These are phyloP conservation scores for Rhagophthalmus giganteus DNA, from an alignment of 2,888 invertebrate genomes.

Conservation along the genomic window DNA sequence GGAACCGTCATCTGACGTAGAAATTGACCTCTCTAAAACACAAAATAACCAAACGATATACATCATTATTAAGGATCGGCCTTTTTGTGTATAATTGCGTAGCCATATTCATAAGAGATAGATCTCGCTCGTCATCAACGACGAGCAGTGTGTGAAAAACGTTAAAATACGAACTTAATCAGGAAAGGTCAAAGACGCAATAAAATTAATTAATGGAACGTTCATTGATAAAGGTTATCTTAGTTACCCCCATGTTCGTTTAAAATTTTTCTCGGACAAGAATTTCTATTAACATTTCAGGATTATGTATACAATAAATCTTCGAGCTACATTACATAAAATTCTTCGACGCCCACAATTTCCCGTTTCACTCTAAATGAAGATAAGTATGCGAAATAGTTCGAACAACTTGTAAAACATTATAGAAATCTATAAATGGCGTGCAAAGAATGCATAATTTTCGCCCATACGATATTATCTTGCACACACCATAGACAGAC, in stretches of 20 bases:
- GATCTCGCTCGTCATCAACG: no score
- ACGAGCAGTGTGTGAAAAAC: neutral
- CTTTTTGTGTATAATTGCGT: no score
- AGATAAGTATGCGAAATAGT: conserved; percentile 5
- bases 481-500: no score
- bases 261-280: neutral
- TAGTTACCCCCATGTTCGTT: conserved; percentile 7
- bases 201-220: conserved; percentile 15
- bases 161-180: neutral
- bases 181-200: conserved; percentile 17
- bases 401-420: conserved; percentile 6
- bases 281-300: conserved; percentile 7
- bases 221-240: conserved; percentile 12
- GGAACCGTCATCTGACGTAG: no score
- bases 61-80: no score
- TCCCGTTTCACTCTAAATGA: conserved; percentile 1
- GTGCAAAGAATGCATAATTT: conserved; percentile 7
- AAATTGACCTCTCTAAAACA: no score
- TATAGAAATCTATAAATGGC: neutral
- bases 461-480: no score
- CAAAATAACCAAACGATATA: no score
- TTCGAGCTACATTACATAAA: conserved; percentile 4
- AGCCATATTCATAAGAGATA: no score
- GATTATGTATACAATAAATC: conserved; percentile 1
- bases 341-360: conserved; percentile 4